These are phyloP conservation scores for Lycaon pictus DNA, from an alignment of 2,113 vertebrate species.

Conservation along the genomic window DNA sequence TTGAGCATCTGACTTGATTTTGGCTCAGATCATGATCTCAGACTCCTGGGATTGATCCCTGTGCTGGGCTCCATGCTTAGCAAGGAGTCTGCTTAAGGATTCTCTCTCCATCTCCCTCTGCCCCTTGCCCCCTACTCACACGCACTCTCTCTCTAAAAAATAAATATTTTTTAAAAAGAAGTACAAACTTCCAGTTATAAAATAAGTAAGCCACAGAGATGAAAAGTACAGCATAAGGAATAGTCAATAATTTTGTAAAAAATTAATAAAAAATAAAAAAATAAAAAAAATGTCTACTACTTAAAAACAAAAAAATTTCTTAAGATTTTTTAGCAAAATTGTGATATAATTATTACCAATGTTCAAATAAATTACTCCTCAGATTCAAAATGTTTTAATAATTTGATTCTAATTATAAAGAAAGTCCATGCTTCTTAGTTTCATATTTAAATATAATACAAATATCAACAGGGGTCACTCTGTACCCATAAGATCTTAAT, in stretches of 20 bases:
- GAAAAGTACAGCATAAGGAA: not conserved
- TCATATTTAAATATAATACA: constrained; percentile 25
- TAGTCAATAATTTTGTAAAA: not conserved
- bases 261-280: not conserved
- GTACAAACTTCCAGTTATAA: not conserved
- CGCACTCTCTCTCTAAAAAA: not conserved
- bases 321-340: constrained; percentile 30
- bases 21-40: not conserved
- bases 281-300: not conserved
- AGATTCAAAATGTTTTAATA: constrained; percentile 13
- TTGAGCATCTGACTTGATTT: not conserved
- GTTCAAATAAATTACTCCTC: not conserved
- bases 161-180: not conserved
- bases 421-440: constrained; percentile 3
- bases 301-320: constrained; percentile 9
- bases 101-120: not conserved
- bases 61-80: not conserved
- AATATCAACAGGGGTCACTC: not conserved
- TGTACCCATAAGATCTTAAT: not conserved
- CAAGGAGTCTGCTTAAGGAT: not conserved
- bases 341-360: not conserved
- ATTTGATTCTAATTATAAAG: not conserved
- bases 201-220: not conserved
- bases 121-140: not conserved
- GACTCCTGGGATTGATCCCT: not conserved